A percentile compares a stretch with the other conserved stretches of the same genome.
Conservation (phyloP, 2,113 vertebrate genomes). For the Mormyrus lacerda region DNA sequence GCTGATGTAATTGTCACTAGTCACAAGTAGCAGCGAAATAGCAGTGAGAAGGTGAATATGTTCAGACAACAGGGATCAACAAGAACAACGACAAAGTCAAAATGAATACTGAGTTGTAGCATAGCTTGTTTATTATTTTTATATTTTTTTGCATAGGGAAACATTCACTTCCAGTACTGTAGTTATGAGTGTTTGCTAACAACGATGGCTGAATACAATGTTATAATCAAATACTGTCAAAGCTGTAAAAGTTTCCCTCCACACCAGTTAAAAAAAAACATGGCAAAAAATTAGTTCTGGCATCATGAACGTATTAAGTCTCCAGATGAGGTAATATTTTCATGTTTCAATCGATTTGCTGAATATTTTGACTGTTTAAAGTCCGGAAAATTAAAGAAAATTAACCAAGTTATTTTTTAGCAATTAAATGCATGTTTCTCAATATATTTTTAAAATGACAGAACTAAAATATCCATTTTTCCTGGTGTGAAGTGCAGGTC, state of each 20-base stretch:
- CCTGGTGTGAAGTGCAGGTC: slow-evolving; percentile 58
- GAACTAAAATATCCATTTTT: slow-evolving; percentile 40
- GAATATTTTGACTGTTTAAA: slow-evolving; percentile 30
- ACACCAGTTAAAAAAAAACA: slow-evolving; percentile 53
- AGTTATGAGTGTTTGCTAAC: slow-evolving; percentile 66
- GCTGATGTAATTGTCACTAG: too few species aligned
- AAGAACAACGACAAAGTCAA: slow-evolving; percentile 11
- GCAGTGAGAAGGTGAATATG: background rate
- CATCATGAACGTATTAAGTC: slow-evolving; percentile 13
- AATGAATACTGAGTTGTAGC: slow-evolving; percentile 59
- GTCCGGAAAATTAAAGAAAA: slow-evolving; percentile 22
- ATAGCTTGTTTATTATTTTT: slow-evolving; percentile 86
- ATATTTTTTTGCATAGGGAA: slow-evolving; percentile 80
- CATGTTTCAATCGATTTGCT: slow-evolving; percentile 16
- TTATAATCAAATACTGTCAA: slow-evolving; percentile 62
- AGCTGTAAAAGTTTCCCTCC: slow-evolving; percentile 54
- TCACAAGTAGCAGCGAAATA: too few species aligned
- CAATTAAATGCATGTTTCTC: slow-evolving; percentile 11
- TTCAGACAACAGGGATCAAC: background rate
- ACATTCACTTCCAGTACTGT: slow-evolving; percentile 73
- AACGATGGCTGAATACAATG: slow-evolving; percentile 65
- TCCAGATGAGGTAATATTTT: background rate
- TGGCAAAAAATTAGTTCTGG: slow-evolving; percentile 34
- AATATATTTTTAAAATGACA: slow-evolving; percentile 19
- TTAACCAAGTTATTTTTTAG: slow-evolving; percentile 24